Conservation (phyloP, 2,888 invertebrate species). For the Meloe dianella region DNA sequence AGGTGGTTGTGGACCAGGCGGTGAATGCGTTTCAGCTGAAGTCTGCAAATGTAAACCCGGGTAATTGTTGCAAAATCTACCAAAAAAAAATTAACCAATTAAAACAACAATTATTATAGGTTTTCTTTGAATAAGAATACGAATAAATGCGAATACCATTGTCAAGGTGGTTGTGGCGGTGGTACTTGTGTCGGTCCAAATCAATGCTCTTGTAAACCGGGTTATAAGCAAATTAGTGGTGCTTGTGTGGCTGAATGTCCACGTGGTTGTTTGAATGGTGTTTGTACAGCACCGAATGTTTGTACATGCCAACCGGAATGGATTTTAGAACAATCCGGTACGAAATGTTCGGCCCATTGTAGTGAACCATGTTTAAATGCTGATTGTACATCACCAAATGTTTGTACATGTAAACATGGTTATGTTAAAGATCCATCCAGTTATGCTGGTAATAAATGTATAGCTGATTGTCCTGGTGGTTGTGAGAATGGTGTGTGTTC, state of each 20-base stretch:
- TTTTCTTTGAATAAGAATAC: constrained; percentile 56
- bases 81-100: not conserved
- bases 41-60: constrained; percentile 65
- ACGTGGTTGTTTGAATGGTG: constrained; percentile 61
- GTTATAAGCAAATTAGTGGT: constrained; percentile 50
- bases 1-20: constrained; percentile 63
- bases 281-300: constrained; percentile 62
- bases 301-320: constrained; percentile 62
- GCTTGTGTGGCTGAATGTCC: constrained; percentile 56
- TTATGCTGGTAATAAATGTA: constrained; percentile 57
- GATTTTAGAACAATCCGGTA: constrained; percentile 43
- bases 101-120: constrained; percentile 55
- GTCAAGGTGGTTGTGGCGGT: constrained; percentile 57
- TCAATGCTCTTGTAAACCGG: constrained; percentile 60
- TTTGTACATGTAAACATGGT: constrained; percentile 58
- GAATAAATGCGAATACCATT: constrained; percentile 52
- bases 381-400: constrained; percentile 56
- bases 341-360: constrained; percentile 58
- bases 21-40: constrained; percentile 64
- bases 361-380: constrained; percentile 64
- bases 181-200: constrained; percentile 61
- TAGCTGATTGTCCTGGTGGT: constrained; percentile 70
- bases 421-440: constrained; percentile 54
- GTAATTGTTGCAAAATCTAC: constrained; percentile 49
- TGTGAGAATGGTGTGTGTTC: constrained; percentile 77